Conservation (phyloP, 2,113 vertebrate species). For the Nesospiza acunhae region DNA sequence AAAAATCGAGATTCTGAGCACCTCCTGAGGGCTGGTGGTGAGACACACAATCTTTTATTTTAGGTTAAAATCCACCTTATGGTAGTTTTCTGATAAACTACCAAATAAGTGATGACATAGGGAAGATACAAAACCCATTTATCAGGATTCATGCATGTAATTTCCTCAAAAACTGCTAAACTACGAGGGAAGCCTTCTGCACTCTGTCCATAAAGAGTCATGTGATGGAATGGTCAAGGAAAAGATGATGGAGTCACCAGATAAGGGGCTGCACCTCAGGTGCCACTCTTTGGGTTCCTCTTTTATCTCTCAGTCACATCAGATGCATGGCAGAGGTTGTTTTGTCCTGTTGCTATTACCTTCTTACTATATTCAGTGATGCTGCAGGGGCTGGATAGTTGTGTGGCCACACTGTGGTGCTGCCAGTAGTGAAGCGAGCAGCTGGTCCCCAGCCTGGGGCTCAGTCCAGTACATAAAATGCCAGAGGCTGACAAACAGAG, state of each 20-base stretch:
- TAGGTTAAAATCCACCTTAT: not conserved
- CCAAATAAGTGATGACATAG: not conserved
- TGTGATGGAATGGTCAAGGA: not conserved
- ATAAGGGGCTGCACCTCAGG: not conserved
- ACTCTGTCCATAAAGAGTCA: not conserved
- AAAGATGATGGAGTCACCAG: not conserved
- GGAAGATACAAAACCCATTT: not conserved
- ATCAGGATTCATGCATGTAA: not conserved
- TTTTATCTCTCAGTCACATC: not conserved
- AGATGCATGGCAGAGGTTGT: not conserved
- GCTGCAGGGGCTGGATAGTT: not conserved
- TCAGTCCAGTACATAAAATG: not conserved
- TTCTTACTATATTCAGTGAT: not conserved
- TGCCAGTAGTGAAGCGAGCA: not conserved
- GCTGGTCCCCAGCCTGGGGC: not conserved
- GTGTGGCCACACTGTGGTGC: not conserved
- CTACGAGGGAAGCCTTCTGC: not conserved
- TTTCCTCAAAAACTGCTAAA: not conserved
- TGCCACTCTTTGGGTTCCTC: not conserved
- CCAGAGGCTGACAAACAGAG: not conserved
- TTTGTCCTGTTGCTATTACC: not conserved
- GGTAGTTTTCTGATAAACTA: not conserved
- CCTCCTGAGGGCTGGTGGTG: not conserved
- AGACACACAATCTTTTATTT: not conserved
- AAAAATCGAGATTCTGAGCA: slow-evolving; percentile 7